These are phyloP conservation scores for Drosophila lutescens DNA, from an alignment of 2,888 invertebrate species.

Conservation along the genomic window DNA sequence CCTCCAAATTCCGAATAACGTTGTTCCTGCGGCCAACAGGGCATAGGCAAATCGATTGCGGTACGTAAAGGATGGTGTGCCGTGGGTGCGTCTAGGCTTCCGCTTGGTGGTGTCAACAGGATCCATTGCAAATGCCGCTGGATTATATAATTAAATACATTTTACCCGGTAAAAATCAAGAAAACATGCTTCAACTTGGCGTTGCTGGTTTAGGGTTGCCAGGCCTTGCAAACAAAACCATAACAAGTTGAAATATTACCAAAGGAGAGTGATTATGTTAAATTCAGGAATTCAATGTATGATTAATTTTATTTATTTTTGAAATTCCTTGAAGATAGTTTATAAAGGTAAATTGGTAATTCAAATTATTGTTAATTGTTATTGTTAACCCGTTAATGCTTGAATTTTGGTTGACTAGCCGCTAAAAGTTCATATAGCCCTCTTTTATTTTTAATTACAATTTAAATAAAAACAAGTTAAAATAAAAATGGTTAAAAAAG, in stretches of 20 bases:
- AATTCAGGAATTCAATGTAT: too few species aligned
- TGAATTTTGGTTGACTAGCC: too few species aligned
- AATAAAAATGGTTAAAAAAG: too few species aligned
- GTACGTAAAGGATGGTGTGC: constrained; percentile 87
- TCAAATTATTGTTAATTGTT: too few species aligned
- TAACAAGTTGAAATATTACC: background rate
- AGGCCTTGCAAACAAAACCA: background rate
- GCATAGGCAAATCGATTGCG: constrained; percentile 86
- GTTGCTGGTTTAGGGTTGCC: background rate
- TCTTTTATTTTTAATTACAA: too few species aligned
- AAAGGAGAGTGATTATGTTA: too few species aligned
- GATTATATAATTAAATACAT: constrained; percentile 46
- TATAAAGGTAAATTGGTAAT: too few species aligned
- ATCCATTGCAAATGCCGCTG: constrained; percentile 60
- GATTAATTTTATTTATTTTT: too few species aligned
- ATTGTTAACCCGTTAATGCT: too few species aligned
- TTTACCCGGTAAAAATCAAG: constrained; percentile 19
- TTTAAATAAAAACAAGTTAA: too few species aligned
- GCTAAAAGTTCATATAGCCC: too few species aligned
- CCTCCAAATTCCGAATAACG: constrained; percentile 75
- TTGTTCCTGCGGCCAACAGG: constrained; percentile 83
- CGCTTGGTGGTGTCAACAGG: constrained; percentile 85
- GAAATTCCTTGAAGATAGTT: too few species aligned
- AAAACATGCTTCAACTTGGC: constrained; percentile 21
- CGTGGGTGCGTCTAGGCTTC: constrained; percentile 88